A percentile compares a stretch with the other conserved stretches of the same genome.
Conservation (phyloP, 2,113 vertebrate species). For the Apteryx mantelli region DNA sequence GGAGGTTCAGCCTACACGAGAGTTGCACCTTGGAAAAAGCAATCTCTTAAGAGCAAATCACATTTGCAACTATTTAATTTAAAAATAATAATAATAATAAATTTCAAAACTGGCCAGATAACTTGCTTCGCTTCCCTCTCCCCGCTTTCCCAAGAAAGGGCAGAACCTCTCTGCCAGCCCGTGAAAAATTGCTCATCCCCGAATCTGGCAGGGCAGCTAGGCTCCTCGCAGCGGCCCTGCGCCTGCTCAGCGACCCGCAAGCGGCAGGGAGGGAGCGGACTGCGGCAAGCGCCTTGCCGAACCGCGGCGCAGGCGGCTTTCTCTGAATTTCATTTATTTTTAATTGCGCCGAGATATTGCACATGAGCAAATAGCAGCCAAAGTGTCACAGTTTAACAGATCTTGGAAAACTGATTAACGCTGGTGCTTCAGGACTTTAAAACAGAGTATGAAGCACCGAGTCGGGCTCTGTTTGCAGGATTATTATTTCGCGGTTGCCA, state of each 20-base stretch:
- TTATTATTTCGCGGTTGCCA: accelerated
- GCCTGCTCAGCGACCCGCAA: neutral
- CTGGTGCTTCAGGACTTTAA: neutral
- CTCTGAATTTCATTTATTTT: neutral
- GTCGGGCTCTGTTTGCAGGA: accelerated
- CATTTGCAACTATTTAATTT: neutral
- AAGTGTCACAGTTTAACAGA: neutral
- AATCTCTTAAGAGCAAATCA: neutral
- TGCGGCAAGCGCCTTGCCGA: neutral
- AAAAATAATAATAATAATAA: neutral
- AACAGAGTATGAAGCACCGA: neutral
- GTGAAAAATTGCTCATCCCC: neutral
- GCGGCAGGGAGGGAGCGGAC: neutral
- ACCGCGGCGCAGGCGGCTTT: neutral
- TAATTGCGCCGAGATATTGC: neutral
- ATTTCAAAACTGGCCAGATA: neutral
- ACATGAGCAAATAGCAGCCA: neutral
- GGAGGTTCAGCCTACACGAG: neutral
- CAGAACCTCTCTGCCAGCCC: neutral
- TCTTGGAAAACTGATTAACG: neutral
- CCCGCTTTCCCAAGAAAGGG: neutral
- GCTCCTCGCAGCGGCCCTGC: neutral
- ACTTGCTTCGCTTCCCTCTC: neutral
- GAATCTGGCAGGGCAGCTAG: accelerated
- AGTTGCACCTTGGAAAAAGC: neutral